These are phyloP conservation scores for Thera britannica DNA, from an alignment of 2,888 invertebrate genomes.

Conservation along the genomic window DNA sequence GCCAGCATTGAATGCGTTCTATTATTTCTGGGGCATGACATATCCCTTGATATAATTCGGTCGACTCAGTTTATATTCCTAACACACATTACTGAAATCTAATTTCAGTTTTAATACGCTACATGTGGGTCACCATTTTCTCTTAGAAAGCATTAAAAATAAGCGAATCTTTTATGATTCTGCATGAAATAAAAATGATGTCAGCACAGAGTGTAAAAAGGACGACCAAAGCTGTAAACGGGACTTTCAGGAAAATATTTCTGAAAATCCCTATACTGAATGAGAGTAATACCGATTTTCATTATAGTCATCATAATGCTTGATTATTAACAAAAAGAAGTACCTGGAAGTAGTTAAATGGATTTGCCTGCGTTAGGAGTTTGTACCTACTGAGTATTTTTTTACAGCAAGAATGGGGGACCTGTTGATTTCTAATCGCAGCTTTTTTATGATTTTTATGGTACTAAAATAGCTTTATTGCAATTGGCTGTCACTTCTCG, in stretches of 20 bases:
- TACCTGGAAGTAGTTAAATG: neutral
- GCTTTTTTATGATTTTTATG: neutral
- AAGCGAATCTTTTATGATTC: slow-evolving; percentile 1
- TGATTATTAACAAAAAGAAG: too few relatives aligned
- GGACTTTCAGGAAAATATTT: too few relatives aligned
- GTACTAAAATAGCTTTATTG: neutral
- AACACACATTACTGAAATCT: slow-evolving; percentile 65
- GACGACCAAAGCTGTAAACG: too few relatives aligned
- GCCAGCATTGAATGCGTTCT: slow-evolving; percentile 51
- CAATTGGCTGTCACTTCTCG: neutral
- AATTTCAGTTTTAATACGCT: slow-evolving; percentile 69
- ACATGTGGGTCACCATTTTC: slow-evolving; percentile 65
- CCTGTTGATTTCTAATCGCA: slow-evolving; percentile 18
- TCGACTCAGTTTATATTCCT: slow-evolving; percentile 56
- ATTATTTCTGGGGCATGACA: slow-evolving; percentile 78
- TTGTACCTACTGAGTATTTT: neutral
- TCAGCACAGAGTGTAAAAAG: too few relatives aligned
- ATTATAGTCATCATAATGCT: too few relatives aligned
- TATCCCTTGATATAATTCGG: slow-evolving; percentile 71
- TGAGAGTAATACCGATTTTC: too few relatives aligned
- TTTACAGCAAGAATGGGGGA: neutral
- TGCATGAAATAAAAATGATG: neutral
- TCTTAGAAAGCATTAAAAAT: slow-evolving; percentile 10
- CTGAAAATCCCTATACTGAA: too few relatives aligned
- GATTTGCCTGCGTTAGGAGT: neutral